These are phyloP conservation scores for Notodonta ziczac DNA, from an alignment of 2,888 invertebrate genomes.

Conservation along the genomic window DNA sequence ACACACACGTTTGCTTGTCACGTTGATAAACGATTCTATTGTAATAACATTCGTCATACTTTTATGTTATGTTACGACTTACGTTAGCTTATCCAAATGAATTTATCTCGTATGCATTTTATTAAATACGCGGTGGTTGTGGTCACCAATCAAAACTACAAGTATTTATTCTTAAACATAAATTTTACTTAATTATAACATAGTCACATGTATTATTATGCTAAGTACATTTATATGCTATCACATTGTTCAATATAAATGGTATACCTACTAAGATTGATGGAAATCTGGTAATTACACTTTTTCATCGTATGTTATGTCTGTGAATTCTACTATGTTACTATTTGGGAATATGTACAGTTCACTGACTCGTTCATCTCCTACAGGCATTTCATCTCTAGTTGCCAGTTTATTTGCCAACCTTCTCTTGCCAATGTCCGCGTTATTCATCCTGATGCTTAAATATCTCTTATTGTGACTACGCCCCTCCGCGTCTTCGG, in stretches of 20 bases:
- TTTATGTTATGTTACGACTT: no score
- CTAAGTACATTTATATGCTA: constrained; percentile 26
- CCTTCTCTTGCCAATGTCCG: constrained; percentile 49
- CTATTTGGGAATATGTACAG: constrained; percentile 79
- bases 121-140: no score
- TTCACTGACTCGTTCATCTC: constrained; percentile 74
- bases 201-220: constrained; percentile 20
- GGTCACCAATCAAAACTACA: not conserved
- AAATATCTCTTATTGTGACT: constrained; percentile 45
- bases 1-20: no score
- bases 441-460: constrained; percentile 39
- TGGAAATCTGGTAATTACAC: constrained; percentile 55
- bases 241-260: constrained; percentile 39
- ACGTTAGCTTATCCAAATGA: no score
- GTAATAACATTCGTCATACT: no score
- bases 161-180: constrained; percentile 16
- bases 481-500: constrained; percentile 51
- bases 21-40: no score
- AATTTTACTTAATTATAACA: constrained; percentile 22
- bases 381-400: constrained; percentile 57
- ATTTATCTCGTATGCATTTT: no score
- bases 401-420: constrained; percentile 44
- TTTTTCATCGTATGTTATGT: constrained; percentile 74
- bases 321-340: constrained; percentile 76
- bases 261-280: constrained; percentile 28